Evolutionary conservation across 2,888 invertebrate species (phyloP).

Genomic region (Oxystoma pomonae): DNA sequence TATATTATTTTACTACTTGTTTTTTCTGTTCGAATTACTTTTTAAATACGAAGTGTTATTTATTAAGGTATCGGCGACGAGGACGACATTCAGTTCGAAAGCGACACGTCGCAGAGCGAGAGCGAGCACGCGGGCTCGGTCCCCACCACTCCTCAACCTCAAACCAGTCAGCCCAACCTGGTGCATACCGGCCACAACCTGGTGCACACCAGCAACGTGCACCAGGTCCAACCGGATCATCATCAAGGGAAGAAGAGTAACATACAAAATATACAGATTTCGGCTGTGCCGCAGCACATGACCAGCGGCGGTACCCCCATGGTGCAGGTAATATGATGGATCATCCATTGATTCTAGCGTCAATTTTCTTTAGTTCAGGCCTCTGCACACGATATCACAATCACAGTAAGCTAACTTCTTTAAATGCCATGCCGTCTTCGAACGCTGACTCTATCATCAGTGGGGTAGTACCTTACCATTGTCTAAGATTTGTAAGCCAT

Average conservation of each 20-base stretch:
- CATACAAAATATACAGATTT: conserved; percentile 44
- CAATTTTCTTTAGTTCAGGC: too few relatives aligned
- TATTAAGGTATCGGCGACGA: conserved; percentile 56
- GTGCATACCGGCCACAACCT: conserved; percentile 16
- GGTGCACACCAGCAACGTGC: background rate
- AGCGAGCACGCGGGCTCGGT: conserved; percentile 40
- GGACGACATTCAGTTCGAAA: conserved; percentile 55
- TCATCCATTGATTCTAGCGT: too few relatives aligned
- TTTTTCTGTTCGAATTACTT: background rate
- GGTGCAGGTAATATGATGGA: conserved; percentile 43
- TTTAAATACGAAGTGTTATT: background rate
- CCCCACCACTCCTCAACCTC: conserved; percentile 40
- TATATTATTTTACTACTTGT: too few relatives aligned
- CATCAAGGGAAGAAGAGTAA: conserved; percentile 34
- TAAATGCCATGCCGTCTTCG: too few relatives aligned
- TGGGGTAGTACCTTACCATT: too few relatives aligned
- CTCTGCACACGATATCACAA: too few relatives aligned
- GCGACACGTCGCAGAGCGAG: conserved; percentile 46
- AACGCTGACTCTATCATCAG: too few relatives aligned
- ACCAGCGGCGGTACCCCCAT: conserved; percentile 42
- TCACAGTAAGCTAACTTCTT: too few relatives aligned
- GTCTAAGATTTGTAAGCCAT: too few relatives aligned
- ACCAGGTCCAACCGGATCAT: conserved; percentile 32
- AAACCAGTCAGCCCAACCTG: conserved; percentile 18
- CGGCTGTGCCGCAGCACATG: conserved; percentile 41